Evolutionary conservation across 2,113 vertebrate genomes (phyloP), one percentile per base, ranked within the genome.

Genomic region (Beaufortia kweichowensis): DNA sequence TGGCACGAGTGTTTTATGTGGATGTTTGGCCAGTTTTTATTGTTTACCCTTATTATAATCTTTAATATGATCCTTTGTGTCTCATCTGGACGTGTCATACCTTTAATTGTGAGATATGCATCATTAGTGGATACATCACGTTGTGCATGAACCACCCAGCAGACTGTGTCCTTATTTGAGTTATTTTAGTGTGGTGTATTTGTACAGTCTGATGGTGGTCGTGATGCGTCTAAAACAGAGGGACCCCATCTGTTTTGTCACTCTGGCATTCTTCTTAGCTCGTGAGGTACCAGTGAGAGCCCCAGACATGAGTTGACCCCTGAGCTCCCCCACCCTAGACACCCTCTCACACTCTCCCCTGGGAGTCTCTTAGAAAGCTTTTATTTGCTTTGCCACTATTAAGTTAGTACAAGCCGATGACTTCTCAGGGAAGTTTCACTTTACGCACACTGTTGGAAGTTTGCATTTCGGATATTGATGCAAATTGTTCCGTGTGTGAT

Each of bases 191-290:
- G 82, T 85, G 67, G 84, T 71, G 76, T 77, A 84, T 89, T 89
- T 89, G 82, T 90, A 83, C 81, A 56, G 41, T 43, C 68, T 81
- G 84, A 84, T 75, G 63, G 75, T 59, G 33, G 50, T 56, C 41
- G 24, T n/a, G 77, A 77, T 79, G 82, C 79, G 81, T 85, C 81
- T 79, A 81, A 85, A 73, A 85, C 81, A 69, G 82, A 78, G 77
- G 78, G 81, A 82, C 86, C 79, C 90, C 90, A 91, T 92, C 89
- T 90, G 90, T 87, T 89, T 90, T 89, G 86, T 90, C 86, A 85
- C 43, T 89, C 82, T 77, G 87, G 75, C 86, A 90, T 91, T 89
- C 88, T 84, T 77, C 78, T 79, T 81, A 82, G 71, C 68, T 70
- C 77, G 85, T 79, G 77, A 73, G 70, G 75, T 80, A 78, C 66